phyloP scores from a whole-genome alignment of 2,797 vertebrate genomes.

The Pseudomugil tenellus region DNA sequence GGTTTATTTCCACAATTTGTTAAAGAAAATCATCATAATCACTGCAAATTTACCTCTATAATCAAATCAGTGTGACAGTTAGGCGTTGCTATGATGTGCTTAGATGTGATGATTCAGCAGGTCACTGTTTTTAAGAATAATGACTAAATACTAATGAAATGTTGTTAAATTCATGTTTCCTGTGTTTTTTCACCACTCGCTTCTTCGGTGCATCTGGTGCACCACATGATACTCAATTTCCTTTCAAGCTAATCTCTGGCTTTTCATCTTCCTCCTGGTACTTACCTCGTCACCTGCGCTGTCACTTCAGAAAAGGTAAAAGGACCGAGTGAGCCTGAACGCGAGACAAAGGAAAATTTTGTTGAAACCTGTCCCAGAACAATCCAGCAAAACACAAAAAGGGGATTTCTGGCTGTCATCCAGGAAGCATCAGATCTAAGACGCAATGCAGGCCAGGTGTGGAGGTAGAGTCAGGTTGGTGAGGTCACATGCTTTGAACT shows the following conservation, averaged over 20 bases:
- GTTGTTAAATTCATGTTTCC: neutral
- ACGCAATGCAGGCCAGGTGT: constrained; percentile 46
- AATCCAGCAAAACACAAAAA: constrained; percentile 40
- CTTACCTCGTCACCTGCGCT: constrained; percentile 46
- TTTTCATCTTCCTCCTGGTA: constrained; percentile 36
- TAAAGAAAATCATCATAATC: no score
- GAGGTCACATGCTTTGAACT: constrained; percentile 41
- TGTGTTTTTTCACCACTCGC: neutral
- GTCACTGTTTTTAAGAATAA: neutral
- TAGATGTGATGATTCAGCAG: neutral
- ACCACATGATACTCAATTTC: constrained; percentile 28
- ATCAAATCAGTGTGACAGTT: neutral
- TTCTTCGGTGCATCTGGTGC: neutral
- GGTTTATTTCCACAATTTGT: no score
- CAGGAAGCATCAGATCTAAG: constrained; percentile 18
- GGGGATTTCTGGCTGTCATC: constrained; percentile 14
- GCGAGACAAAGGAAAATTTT: constrained; percentile 50
- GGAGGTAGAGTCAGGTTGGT: constrained; percentile 8
- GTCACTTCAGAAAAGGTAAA: constrained; percentile 41
- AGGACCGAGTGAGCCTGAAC: constrained; percentile 7
- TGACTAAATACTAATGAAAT: neutral
- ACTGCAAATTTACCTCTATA: neutral
- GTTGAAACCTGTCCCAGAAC: constrained; percentile 54
- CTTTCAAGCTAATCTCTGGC: constrained; percentile 37
- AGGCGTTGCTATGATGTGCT: neutral